Percentiles rank a stretch among this genome's conserved stretches.
Evolutionary conservation across 2,888 invertebrate genomes (phyloP).

Genomic region (Prenolepis imparis): DNA sequence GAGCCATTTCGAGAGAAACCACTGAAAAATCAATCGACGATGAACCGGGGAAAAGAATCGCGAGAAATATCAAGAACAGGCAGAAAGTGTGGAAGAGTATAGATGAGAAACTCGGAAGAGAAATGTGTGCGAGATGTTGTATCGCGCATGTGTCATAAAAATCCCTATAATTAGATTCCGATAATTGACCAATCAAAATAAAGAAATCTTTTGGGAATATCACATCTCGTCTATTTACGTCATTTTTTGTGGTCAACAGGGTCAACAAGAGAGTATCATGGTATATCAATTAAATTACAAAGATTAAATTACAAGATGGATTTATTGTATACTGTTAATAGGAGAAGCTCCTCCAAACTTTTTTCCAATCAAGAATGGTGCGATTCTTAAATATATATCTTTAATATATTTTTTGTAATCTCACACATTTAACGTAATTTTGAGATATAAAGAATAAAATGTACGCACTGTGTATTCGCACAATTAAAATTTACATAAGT

Average conservation of each 20-base stretch:
- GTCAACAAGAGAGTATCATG: too few relatives aligned
- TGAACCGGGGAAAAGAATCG: background rate
- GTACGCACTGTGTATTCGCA: background rate
- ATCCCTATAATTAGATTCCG: too few relatives aligned
- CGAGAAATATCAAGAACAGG: background rate
- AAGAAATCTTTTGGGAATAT: too few relatives aligned
- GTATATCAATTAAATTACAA: too few relatives aligned
- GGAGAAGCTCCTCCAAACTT: constrained; percentile 79
- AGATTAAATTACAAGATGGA: constrained; percentile 77
- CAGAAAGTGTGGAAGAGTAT: background rate
- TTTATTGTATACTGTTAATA: constrained; percentile 81
- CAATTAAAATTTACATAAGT: background rate
- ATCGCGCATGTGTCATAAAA: too few relatives aligned
- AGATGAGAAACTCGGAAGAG: background rate
- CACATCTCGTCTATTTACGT: too few relatives aligned
- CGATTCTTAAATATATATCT: constrained; percentile 25
- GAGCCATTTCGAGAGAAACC: constrained; percentile 89
- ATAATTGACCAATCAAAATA: too few relatives aligned
- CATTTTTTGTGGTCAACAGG: too few relatives aligned
- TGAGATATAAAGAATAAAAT: background rate
- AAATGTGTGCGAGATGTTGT: background rate
- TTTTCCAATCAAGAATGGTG: constrained; percentile 82
- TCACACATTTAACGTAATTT: background rate
- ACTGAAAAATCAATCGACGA: background rate
- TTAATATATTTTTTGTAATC: background rate